These are phyloP conservation scores for Mormyrus lacerda DNA, from an alignment of 2,113 vertebrate species.

Conservation along the genomic window DNA sequence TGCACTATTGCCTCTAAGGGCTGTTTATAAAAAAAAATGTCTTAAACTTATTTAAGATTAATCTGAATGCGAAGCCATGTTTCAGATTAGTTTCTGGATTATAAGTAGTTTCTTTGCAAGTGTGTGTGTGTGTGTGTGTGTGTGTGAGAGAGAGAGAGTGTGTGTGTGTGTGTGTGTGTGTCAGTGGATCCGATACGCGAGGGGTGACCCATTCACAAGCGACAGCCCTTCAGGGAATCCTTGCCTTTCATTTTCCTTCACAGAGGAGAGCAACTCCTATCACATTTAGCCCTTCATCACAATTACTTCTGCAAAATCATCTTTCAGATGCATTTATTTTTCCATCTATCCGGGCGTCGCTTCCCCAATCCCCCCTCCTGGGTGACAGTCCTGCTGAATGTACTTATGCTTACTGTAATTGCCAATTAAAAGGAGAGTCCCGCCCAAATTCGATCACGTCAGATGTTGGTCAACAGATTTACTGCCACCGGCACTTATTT, in stretches of 20 bases:
- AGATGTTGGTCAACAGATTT: neutral
- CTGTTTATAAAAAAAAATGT: neutral
- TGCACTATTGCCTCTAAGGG: neutral
- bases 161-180: neutral
- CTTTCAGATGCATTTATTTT: neutral
- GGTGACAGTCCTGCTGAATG: neutral
- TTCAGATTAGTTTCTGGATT: conserved; percentile 3
- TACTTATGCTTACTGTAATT: conserved; percentile 11
- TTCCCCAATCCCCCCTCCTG: neutral
- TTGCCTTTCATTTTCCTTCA: neutral
- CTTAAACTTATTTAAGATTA: neutral
- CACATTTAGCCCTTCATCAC: conserved; percentile 2
- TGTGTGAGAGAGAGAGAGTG: too few relatives aligned
- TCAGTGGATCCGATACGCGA: neutral
- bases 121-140: neutral
- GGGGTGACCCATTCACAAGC: neutral
- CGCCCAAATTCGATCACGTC: neutral
- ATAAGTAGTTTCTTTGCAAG: neutral
- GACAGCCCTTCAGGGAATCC: neutral
- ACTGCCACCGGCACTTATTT: neutral
- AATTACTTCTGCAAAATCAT: neutral
- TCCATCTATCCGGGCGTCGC: neutral
- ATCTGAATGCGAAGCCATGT: neutral
- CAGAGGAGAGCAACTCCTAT: neutral
- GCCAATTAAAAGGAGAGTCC: neutral